phyloP scores from a whole-genome alignment of 2,113 vertebrate species.

The Euleptes europaea region DNA sequence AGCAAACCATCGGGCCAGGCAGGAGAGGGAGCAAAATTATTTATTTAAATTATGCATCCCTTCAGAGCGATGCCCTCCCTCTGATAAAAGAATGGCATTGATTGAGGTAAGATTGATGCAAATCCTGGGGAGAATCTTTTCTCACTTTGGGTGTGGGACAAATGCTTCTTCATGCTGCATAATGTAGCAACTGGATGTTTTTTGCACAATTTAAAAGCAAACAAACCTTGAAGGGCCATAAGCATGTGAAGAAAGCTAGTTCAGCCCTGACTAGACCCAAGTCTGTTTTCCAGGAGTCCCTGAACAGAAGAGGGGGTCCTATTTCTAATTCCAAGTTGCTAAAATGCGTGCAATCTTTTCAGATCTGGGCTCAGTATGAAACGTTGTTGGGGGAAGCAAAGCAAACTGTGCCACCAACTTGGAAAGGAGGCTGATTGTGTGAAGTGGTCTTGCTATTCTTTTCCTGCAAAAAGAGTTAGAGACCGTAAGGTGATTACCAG shows the following conservation, averaged over 20 bases:
- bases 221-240: background rate
- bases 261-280: background rate
- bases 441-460: background rate
- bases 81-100: background rate
- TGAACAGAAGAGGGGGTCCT: background rate
- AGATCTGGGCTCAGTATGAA: background rate
- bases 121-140: background rate
- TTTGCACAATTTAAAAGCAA: background rate
- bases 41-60: too few relatives aligned
- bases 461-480: accelerated
- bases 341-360: background rate
- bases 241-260: background rate
- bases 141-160: background rate
- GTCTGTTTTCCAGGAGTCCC: background rate
- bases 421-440: background rate
- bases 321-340: background rate
- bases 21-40: background rate
- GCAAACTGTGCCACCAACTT: background rate
- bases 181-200: background rate
- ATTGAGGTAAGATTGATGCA: background rate
- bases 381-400: background rate
- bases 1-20: background rate
- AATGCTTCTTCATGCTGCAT: background rate
- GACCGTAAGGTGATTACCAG: background rate
- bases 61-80: too few relatives aligned